Evolutionary conservation across 2,113 vertebrate species (phyloP).

Genomic region (Excalfactoria chinensis): DNA sequence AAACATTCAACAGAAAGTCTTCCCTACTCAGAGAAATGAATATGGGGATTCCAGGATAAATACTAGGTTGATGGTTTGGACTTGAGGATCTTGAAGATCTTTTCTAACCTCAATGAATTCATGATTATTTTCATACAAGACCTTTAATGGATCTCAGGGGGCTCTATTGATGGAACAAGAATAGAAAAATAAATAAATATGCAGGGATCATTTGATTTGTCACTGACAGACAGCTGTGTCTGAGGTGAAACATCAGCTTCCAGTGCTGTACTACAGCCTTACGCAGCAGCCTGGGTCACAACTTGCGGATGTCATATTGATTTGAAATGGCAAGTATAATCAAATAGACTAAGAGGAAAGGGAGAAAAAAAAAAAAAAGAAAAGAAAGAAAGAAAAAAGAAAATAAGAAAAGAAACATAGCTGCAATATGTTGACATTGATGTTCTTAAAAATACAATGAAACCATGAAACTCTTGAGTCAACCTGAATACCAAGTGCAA

Average conservation of each 20-base stretch:
- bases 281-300: not conserved
- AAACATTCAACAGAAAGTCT: not conserved
- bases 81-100: not conserved
- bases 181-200: rapidly evolving
- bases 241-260: not conserved
- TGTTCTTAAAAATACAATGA: not conserved
- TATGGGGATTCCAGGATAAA: not conserved
- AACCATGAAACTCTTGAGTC: not conserved
- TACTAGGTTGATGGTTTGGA: not conserved
- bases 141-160: not conserved
- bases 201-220: not conserved
- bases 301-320: rapidly evolving
- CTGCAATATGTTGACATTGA: not conserved
- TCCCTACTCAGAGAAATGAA: not conserved
- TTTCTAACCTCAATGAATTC: not conserved
- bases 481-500: not conserved
- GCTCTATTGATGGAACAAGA: not conserved
- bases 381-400: too few relatives aligned
- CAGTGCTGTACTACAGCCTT: not conserved
- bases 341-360: not conserved
- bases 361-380: too few relatives aligned
- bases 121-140: not conserved
- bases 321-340: not conserved
- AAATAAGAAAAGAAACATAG: not conserved
- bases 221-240: not conserved